Evolutionary conservation across 2,888 invertebrate genomes (phyloP), one percentile per base, ranked within the genome.

Genomic region (Lithophane ornitopus): DNA sequence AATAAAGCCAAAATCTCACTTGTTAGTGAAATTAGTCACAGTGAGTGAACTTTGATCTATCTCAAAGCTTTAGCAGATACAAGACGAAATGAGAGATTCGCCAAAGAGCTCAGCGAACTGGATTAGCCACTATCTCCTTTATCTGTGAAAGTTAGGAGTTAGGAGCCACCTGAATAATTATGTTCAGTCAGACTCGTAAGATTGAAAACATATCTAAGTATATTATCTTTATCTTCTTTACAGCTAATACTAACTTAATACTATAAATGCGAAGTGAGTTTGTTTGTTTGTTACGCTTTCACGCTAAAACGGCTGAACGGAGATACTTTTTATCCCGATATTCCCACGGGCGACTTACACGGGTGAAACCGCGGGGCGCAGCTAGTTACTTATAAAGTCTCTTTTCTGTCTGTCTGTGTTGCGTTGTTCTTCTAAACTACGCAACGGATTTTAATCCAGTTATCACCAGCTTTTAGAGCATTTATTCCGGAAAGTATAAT

Each of bases 121-220:
- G 68, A 84, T 84, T 80, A 79, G 56, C 34, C 59, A 79, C 71
- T 70, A 84, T 76, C 76, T 74, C 22, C 59, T 75, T 56, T 75
- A 76, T 59, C 82, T 52, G 54, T 46, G 28, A 61, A 76, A 79
- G 67, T 79, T 76, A 69, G 39, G 22, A 72, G 66, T 72, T 74
- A 74, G 56, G 44, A 52, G 59, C 69, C 63, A 76, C 34, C 62
- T 74, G 61, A 70, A 70, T 76, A 67, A 81, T 73, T 78, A 74
- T 22, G 65, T 72, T 70, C 61, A 77, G 49, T 74, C 44, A 54
- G 41, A 34, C 14, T 81, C 26, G 34, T 49, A 26, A 62, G 49
- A 73, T 77, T 54, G 12, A 39, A 58, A 70, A 58, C 22, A n/a
- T 52, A 66, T 46, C 66, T 16, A 4, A 9, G 41, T n/a, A 28